Evolutionary conservation across 1,140 invertebrate species (phyloP), one percentile per base, ranked within the genome.

Genomic region (Neomicropteryx cornuta): DNA sequence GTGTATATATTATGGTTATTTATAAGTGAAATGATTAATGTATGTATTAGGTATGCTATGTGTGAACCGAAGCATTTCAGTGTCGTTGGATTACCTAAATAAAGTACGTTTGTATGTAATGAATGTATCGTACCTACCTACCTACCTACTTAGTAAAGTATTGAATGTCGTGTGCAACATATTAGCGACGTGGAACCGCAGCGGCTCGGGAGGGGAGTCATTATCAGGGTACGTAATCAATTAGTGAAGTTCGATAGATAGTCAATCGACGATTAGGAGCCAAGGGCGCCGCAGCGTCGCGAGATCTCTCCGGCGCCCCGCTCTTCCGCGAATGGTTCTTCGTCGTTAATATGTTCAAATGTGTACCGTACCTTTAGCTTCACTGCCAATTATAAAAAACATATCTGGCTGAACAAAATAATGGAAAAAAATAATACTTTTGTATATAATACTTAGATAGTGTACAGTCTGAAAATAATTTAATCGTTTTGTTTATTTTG

Each of bases 391-490:
- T 47, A 47, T n/a, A 47, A 44, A 41, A 47, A 45, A 47, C 46
- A 47, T 47, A 47, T 47, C 43, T 47, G 46, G 46, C 46, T 39
- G 46, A 47, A 47, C 42, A 39, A 46, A 41, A 44, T 46, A n/a
- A n/a, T n/a, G n/a, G n/a, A n/a, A n/a, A n/a, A n/a, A n/a, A n/a
- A n/a, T n/a, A n/a, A n/a, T n/a, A 54, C 40, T 52, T 49, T 64
- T 67, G 64, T 67, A 68, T 62, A 66, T 68, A 68, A 37, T 24
- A 24, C 13, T 24, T 66, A 68, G 66, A 68, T 68, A 67, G 66
- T 68, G 66, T 68, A 68, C 66, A 68, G 66, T 65, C 66, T 63
- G 44, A 47, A 47, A 45, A 42, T n/a, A 68, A 68, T 66, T 68
- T 65, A 66, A n/a, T n/a, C n/a, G n/a, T n/a, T n/a, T n/a, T n/a